Percentiles rank a stretch among this genome's conserved stretches.
These are phyloP conservation scores for Prinia subflava DNA, from an alignment of 2,113 vertebrate genomes.

Conservation along the genomic window DNA sequence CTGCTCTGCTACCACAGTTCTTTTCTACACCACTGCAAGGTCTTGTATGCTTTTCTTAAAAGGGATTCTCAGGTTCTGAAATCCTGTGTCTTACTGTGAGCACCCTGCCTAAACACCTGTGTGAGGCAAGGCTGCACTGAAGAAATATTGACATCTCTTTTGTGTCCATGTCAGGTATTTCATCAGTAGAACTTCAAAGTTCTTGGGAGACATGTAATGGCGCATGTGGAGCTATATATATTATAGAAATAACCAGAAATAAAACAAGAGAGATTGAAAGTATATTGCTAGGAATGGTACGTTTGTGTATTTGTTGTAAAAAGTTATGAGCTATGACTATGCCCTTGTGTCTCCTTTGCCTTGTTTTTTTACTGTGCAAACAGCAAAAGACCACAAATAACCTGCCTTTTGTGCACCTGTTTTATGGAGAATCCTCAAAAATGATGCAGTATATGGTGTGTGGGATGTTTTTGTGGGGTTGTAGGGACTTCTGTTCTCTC, in stretches of 20 bases:
- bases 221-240: background rate
- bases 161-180: background rate
- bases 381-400: conserved; percentile 20
- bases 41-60: background rate
- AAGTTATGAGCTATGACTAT: conserved; percentile 28
- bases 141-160: background rate
- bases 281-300: background rate
- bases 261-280: background rate
- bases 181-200: background rate
- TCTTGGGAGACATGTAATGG: background rate
- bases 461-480: background rate
- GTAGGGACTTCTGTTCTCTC: background rate
- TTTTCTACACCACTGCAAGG: background rate
- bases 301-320: conserved; percentile 42
- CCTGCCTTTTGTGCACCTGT: conserved; percentile 17
- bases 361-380: conserved; percentile 12
- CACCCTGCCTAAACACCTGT: background rate
- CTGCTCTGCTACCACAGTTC: background rate
- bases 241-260: background rate
- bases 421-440: conserved; percentile 21
- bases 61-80: background rate
- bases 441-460: background rate
- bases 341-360: conserved; percentile 23
- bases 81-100: background rate
- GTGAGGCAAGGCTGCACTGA: background rate